phyloP scores from a whole-genome alignment of 2,113 vertebrate genomes.

The Phyllopteryx taeniolatus region DNA sequence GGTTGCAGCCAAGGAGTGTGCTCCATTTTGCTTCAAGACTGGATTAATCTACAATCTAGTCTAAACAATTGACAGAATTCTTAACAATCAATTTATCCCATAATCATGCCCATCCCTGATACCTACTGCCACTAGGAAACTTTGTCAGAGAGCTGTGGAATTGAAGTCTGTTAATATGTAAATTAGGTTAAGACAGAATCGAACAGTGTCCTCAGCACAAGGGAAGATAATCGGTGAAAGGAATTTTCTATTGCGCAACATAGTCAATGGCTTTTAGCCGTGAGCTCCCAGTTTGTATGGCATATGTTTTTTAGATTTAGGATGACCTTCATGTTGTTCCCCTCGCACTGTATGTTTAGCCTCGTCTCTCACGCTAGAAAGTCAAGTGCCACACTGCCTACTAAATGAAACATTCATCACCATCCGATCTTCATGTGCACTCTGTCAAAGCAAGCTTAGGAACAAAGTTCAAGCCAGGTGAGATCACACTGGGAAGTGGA shows the following conservation, averaged over 20 bases:
- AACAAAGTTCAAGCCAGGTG: constrained; percentile 33
- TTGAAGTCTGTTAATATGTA: too few species aligned
- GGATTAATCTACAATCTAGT: too few species aligned
- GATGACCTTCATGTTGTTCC: constrained; percentile 5
- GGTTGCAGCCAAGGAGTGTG: too few species aligned
- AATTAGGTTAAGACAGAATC: too few species aligned
- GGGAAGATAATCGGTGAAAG: constrained; percentile 7
- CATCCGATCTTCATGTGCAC: not conserved
- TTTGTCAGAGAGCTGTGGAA: too few species aligned
- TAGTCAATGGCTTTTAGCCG: too few species aligned
- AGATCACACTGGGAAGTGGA: constrained; percentile 16
- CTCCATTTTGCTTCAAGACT: too few species aligned
- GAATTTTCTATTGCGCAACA: not conserved
- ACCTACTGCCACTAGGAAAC: too few species aligned
- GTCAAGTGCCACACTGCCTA: constrained; percentile 32
- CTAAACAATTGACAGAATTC: too few species aligned
- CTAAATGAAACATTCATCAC: constrained; percentile 52
- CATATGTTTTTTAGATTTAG: not conserved
- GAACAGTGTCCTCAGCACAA: too few species aligned
- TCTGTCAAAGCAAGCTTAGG: not conserved
- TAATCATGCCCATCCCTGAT: too few species aligned
- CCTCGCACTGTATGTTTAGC: constrained; percentile 17
- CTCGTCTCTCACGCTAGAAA: constrained; percentile 20
- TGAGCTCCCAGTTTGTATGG: constrained; percentile 25
- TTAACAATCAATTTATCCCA: too few species aligned